Evolutionary conservation across 2,113 vertebrate genomes (phyloP).

Genomic region (Ovis aries): DNA sequence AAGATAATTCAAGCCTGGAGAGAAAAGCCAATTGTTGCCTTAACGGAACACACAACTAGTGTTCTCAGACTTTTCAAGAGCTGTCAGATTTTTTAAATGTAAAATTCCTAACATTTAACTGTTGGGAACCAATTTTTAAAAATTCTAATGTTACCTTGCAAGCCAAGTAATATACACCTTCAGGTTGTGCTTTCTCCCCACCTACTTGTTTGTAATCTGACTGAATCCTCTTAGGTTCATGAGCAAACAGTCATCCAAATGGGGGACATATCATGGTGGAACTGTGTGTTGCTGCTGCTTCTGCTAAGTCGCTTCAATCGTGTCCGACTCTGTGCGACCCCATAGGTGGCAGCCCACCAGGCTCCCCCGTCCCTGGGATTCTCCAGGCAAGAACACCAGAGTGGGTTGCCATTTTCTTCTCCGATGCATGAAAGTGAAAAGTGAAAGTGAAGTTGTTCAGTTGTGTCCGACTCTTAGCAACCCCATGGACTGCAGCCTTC

Average conservation of each 20-base stretch:
- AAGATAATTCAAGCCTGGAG: neutral
- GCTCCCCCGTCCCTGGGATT: too few species aligned
- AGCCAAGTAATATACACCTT: neutral
- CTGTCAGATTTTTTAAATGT: neutral
- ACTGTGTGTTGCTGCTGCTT: too few species aligned
- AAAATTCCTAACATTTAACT: neutral
- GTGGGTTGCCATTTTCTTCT: too few species aligned
- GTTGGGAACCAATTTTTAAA: constrained; percentile 19
- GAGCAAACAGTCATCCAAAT: neutral
- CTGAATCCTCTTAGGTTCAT: neutral
- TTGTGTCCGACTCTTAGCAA: too few species aligned
- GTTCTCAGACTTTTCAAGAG: constrained; percentile 6
- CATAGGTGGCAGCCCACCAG: too few species aligned
- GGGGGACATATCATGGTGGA: neutral
- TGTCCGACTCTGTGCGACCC: too few species aligned
- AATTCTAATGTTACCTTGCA: neutral
- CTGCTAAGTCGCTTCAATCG: too few species aligned
- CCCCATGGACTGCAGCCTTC: too few species aligned
- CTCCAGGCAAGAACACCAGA: too few species aligned
- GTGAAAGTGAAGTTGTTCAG: too few species aligned
- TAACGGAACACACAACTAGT: neutral
- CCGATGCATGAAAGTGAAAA: too few species aligned
- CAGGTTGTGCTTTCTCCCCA: neutral
- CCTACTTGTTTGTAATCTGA: neutral
- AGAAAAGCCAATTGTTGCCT: neutral